Base-by-base conservation (phyloP, 2,113 vertebrate genomes). In the Rhinichthys klamathensis region DNA sequence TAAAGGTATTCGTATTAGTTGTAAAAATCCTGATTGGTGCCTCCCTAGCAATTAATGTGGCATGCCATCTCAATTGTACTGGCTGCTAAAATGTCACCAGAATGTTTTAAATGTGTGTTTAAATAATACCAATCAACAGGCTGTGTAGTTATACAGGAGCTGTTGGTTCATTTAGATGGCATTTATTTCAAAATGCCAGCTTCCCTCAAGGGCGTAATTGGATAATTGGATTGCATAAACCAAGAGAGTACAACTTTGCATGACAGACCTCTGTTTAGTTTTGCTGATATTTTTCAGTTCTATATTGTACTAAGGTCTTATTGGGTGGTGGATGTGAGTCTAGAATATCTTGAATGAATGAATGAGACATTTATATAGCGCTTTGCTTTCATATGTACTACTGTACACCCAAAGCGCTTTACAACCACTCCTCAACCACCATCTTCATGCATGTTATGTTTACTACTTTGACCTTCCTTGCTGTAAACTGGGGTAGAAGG, bases 101-200 rank as follows among this genome's bases (percentile, higher is more conserved):
- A 69, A 18, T 82, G 65, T 72, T 54, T 82, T 69, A 30, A 54
- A 69, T 38, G 49, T 18, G 41, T 58, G 80, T 72, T 69, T 70
- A 82, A 82, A 18, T 51, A 38, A 82, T 54, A 30, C 15, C 18
- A 82, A 72, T 58, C 65, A 35, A 82, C 80, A 82, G 49, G 46
- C 49, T 72, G 65, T 72, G 69, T 72, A 82, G 44, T 56, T 72
- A 32, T 35, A 30, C 80, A 41, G 30, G 49, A 82, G 63, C 13
- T 27, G 63, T 69, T 18, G 51, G 51, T 35, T 85, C 67, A 72
- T 72, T 78, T 51, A 67, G 74, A 78, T 67, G 58, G 41, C 83
- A 84, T 84, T 84, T 84, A 76, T 78, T 77, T 78, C 8, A 32
- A 78, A 77, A 84, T 84, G 83, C 61, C 75, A 77, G 60, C 30